These are phyloP conservation scores for Cantharis flavilabris DNA, from an alignment of 2,888 invertebrate species.

Conservation along the genomic window DNA sequence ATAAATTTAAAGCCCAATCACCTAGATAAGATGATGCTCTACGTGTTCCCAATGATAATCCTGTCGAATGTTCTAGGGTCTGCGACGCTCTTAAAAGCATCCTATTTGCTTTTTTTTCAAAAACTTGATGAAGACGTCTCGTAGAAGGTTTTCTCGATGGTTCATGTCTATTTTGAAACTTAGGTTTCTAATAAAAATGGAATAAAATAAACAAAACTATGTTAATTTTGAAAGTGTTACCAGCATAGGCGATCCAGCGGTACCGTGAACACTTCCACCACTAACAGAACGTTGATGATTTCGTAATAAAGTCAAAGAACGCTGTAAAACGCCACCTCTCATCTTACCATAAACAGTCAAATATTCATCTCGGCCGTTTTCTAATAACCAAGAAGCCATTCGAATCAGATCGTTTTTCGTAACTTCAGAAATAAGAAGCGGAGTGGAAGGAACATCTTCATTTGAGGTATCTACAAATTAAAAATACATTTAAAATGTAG, in stretches of 20 bases:
- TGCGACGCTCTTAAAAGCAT: constrained; percentile 83
- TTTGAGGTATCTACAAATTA: constrained; percentile 37
- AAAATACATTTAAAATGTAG: not conserved
- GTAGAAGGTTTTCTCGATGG: constrained; percentile 77
- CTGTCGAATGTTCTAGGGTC: constrained; percentile 80
- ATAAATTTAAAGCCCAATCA: constrained; percentile 21
- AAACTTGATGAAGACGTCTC: constrained; percentile 80
- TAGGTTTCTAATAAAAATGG: constrained; percentile 62
- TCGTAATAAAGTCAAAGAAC: constrained; percentile 75
- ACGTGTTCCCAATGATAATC: constrained; percentile 73
- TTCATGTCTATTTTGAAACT: constrained; percentile 74
- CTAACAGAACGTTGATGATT: constrained; percentile 81
- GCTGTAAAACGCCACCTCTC: constrained; percentile 75
- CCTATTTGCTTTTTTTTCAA: constrained; percentile 82
- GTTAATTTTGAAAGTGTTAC: constrained; percentile 40
- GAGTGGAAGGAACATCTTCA: constrained; percentile 64
- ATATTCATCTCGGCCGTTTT: constrained; percentile 73
- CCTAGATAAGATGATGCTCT: constrained; percentile 59
- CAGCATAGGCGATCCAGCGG: constrained; percentile 62
- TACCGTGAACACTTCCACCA: constrained; percentile 71
- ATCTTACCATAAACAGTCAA: constrained; percentile 76
- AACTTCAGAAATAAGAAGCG: constrained; percentile 72
- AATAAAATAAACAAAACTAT: not conserved
- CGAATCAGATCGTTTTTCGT: constrained; percentile 73
- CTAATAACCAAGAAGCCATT: constrained; percentile 86